Percentiles rank a stretch among this genome's conserved stretches.
phyloP scores from a whole-genome alignment of 2,113 vertebrate species.

The Chaenogobius annularis region DNA sequence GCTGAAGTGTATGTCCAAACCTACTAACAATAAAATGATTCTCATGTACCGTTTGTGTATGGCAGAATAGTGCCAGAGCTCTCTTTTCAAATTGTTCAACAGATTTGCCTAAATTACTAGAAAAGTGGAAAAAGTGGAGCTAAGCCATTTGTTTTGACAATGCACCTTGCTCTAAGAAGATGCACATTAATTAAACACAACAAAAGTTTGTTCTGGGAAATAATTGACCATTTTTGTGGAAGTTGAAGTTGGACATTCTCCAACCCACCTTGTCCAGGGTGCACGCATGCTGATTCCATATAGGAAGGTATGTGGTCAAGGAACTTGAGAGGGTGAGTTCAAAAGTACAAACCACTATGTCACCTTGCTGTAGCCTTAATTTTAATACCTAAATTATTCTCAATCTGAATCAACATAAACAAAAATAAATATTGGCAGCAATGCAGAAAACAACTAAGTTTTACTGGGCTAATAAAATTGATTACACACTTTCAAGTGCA shows the following conservation, averaged over 20 bases:
- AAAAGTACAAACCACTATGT: background rate
- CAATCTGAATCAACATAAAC: background rate
- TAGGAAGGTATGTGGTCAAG: background rate
- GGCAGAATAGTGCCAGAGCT: background rate
- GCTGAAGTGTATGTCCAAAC: too few relatives aligned
- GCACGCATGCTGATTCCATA: background rate
- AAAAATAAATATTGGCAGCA: background rate
- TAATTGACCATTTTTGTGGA: too few relatives aligned
- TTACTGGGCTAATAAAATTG: background rate
- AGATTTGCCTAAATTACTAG: slow-evolving; percentile 9
- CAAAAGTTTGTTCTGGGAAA: too few relatives aligned
- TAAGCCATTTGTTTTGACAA: background rate
- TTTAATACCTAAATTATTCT: background rate
- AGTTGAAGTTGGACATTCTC: too few relatives aligned
- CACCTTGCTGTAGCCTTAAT: background rate
- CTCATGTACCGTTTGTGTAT: slow-evolving; percentile 6
- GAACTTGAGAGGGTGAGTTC: background rate
- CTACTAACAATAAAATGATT: background rate
- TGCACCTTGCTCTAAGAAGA: background rate
- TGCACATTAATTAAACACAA: background rate
- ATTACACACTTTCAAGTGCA: background rate
- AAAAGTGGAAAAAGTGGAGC: background rate
- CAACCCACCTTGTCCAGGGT: too few relatives aligned
- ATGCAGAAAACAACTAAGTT: background rate
- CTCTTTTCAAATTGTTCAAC: slow-evolving; percentile 18